Base-by-base conservation (phyloP, 2,888 invertebrate species). In the Stenichneumon culpator region DNA sequence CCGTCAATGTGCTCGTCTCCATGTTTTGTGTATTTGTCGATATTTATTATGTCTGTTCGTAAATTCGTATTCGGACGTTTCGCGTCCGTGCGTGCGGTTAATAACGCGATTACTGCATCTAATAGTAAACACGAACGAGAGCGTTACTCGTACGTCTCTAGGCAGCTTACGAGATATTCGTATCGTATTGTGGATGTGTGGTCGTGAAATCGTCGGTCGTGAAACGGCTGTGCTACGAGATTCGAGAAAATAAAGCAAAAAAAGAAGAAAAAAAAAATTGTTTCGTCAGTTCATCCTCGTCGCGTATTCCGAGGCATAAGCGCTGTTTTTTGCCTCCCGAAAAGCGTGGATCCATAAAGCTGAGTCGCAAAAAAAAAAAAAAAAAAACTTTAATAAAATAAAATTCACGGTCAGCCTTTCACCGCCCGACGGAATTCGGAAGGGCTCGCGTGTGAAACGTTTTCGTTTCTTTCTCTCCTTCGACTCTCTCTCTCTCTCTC, bases 341-440 rank as follows among this genome's bases (percentile, higher is more conserved):
- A 54, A 22, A 54, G 9, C 22, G 19, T 22, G 9, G 9, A 1
- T 22, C 11, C 54, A 39, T 39, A 32, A 32, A 32, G 52, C 22
- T 7, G 7, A n/a, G 19, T 54, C 22, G 57, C 25, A 4, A 19
- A 25, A 57, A 57, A 57, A 57, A 11, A 57, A 54, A 57, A 57
- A 57, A 39, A 39, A 9, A 36, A 7, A 6, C 36, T 36, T 4
- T 28, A 28, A 39, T 9, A 9, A 9, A 39, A 39, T 11, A 39
- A 16, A 60, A 60, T 16, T 60, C 60, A 60, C 57, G 57, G 57
- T 60, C 57, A 25, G 22, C 57, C 25, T 57, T 60, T 25, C 28
- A 2, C 22, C 60, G 25, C 25, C 16, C 28, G 60, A n/a, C 11
- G 28, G 11, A 22, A 25, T 6, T 25, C 60, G 60, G 0, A 57